Base-by-base conservation (phyloP, 2,797 vertebrate genomes). In the Erpetoichthys calabaricus region DNA sequence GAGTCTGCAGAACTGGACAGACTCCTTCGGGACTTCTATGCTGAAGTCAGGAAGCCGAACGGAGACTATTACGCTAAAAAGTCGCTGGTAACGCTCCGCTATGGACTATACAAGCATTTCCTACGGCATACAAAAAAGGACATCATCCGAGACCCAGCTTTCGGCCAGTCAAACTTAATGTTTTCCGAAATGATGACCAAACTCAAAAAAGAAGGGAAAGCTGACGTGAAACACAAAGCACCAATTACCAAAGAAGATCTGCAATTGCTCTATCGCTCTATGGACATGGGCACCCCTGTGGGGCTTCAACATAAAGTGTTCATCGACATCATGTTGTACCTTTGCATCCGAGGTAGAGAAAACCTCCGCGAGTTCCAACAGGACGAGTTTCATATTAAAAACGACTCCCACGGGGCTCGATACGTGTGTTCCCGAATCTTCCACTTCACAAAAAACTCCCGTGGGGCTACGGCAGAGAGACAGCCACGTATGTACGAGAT, bases 11-110 rank as follows among this genome's bases (percentile, higher is more conserved):
- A 50, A n/a, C n/a, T 50, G 47, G n/a, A 50, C 47, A n/a, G 7
- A 7, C 7, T 50, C 7, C 47, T 50, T n/a, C n/a, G 47, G 7
- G 7, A 50, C 7, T 50, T 50, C 47, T 50, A 50, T n/a, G 47
- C n/a, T 7, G 47, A n/a, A 50, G 47, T 50, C 7, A 7, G 47
- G 7, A 50, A 50, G n/a, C 47, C 47, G 7, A 50, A n/a, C n/a
- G 47, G 47, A 7, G 47, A 50, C 47, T 50, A 50, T n/a, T 50
- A 50, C 47, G 47, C 47, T 50, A 50, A n/a, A n/a, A 50, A 50
- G n/a, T 50, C 47, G 7, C 47, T 50, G 7, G n/a, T 50, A 7
- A 7, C 47, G 7, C n/a, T 50, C 47, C 47, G 47, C 47, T 50
- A 50, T 50, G 47, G 47, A 50, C 47, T 50, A 7, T n/a, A 50